These are phyloP conservation scores for Macroteleia sp. DNA, from an alignment of 2,888 invertebrate genomes.

Conservation along the genomic window DNA sequence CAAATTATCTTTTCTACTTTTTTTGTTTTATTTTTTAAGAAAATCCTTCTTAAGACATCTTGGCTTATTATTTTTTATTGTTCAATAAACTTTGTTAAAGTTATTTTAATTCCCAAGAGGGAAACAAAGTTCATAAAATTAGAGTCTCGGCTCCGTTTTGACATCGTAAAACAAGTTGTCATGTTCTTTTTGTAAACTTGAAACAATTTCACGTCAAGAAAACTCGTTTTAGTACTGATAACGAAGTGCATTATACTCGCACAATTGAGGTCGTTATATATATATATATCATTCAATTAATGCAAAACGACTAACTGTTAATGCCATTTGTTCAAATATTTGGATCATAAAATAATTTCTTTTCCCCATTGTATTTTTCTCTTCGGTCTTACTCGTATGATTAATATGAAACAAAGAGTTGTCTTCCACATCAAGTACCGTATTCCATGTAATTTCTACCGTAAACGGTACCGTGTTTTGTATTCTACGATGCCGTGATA, in stretches of 20 bases:
- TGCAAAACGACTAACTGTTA: conserved; percentile 38
- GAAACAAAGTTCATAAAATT: no score
- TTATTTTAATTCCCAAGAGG: no score
- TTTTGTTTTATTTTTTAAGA: no score
- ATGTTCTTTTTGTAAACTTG: conserved; percentile 3
- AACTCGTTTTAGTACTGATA: conserved; percentile 39
- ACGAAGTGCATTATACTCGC: conserved; percentile 11
- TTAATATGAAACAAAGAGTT: conserved; percentile 39
- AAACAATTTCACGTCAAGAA: conserved; percentile 17
- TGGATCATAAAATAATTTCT: conserved; percentile 12
- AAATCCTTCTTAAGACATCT: no score
- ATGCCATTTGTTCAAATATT: conserved; percentile 37
- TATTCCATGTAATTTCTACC: conserved; percentile 42
- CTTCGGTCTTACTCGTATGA: conserved; percentile 12
- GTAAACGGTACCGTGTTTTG: conserved; percentile 43
- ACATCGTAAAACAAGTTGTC: no score
- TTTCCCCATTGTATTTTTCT: conserved; percentile 3
- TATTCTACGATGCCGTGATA: conserved; percentile 27
- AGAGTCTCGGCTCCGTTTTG: no score
- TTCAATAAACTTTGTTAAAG: no score
- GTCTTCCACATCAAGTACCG: conserved; percentile 40
- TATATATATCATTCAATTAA: conserved; percentile 40
- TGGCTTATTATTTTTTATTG: no score
- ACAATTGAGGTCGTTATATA: conserved; percentile 36
- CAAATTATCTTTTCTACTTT: no score